These are phyloP conservation scores for Alaudala cheleensis DNA, from an alignment of 2,113 vertebrate genomes.

Conservation along the genomic window DNA sequence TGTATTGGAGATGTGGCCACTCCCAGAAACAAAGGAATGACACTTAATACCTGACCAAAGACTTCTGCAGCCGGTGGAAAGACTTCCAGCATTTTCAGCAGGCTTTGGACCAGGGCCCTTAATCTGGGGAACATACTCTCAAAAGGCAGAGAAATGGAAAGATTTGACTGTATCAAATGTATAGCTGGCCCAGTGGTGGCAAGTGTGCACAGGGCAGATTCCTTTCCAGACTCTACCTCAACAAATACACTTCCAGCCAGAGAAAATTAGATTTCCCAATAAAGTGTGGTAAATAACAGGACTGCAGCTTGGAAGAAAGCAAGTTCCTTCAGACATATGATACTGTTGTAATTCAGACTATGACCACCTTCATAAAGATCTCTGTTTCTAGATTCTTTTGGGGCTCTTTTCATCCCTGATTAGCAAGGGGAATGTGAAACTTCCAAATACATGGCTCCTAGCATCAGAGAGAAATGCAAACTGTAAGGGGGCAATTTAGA, in stretches of 20 bases:
- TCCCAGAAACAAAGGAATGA: neutral
- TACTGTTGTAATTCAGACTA: slow-evolving; percentile 12
- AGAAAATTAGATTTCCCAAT: slow-evolving; percentile 35
- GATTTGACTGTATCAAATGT: neutral
- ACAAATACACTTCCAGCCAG: slow-evolving; percentile 33
- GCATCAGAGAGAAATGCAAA: neutral
- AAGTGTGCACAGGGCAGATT: slow-evolving; percentile 20
- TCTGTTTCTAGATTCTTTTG: slow-evolving; percentile 12
- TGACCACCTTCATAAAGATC: neutral
- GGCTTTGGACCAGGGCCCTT: slow-evolving; percentile 13
- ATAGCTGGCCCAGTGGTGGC: slow-evolving; percentile 14
- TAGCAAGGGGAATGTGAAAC: neutral
- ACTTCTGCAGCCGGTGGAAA: slow-evolving; percentile 13
- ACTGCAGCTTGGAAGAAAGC: slow-evolving; percentile 16
- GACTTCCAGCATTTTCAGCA: slow-evolving; percentile 27
- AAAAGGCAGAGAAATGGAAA: neutral
- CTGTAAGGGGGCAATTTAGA: neutral
- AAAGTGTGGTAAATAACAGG: slow-evolving; percentile 32
- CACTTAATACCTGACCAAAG: neutral
- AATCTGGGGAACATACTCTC: slow-evolving; percentile 13
- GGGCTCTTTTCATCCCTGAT: neutral
- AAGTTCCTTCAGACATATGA: slow-evolving; percentile 22
- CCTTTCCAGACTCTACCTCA: slow-evolving; percentile 49
- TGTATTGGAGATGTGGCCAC: neutral
- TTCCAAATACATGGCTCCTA: neutral